These are phyloP conservation scores for Centrocercus urophasianus DNA, from an alignment of 2,113 vertebrate species.

Conservation along the genomic window DNA sequence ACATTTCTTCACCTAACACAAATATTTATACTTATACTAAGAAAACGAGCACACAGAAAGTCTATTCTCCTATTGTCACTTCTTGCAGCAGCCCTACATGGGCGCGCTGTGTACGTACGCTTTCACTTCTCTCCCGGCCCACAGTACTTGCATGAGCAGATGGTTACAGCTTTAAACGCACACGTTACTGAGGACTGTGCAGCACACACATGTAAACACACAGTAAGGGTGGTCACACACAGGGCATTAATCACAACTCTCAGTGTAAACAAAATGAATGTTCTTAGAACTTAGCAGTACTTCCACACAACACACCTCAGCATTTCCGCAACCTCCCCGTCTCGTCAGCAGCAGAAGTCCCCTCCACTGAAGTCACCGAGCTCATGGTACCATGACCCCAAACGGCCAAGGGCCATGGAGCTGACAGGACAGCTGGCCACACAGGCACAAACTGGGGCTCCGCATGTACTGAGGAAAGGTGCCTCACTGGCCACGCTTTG, in stretches of 20 bases:
- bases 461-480: background rate
- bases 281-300: background rate
- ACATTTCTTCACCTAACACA: background rate
- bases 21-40: background rate
- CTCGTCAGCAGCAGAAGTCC: background rate
- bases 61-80: background rate
- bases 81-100: background rate
- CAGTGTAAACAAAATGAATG: background rate
- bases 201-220: rapidly evolving
- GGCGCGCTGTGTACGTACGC: background rate
- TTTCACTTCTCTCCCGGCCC: constrained; percentile 42
- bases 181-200: background rate
- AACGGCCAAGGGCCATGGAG: rapidly evolving
- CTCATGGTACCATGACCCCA: background rate
- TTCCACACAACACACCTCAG: rapidly evolving
- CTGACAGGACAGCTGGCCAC: background rate
- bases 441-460: background rate
- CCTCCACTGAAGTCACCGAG: background rate
- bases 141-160: constrained; percentile 13
- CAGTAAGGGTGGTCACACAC: background rate
- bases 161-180: background rate
- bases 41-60: background rate
- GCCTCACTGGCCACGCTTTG: background rate
- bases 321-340: background rate
- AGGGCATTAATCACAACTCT: background rate